Evolutionary conservation across 2,797 vertebrate species (phyloP).

Genomic region (Oophaga sylvatica): DNA sequence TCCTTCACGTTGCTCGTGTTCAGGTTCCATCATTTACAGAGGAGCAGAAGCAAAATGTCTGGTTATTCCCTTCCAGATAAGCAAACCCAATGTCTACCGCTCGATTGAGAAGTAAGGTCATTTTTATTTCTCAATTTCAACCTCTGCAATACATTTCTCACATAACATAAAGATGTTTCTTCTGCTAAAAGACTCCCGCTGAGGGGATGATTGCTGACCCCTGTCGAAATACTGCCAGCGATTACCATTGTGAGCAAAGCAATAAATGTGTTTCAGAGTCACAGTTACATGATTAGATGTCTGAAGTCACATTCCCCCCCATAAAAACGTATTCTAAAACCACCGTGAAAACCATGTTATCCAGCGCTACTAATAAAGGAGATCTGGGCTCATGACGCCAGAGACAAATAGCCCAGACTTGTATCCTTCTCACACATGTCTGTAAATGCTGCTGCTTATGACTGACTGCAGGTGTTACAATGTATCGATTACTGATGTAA

Average conservation of each 20-base stretch:
- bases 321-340: conserved; percentile 19
- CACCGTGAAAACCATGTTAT: background rate
- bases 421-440: background rate
- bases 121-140: conserved; percentile 57
- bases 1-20: conserved; percentile 3
- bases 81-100: conserved; percentile 25
- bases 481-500: too few species aligned
- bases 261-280: conserved; percentile 59
- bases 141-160: conserved; percentile 54
- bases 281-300: conserved; percentile 57
- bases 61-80: conserved; percentile 35
- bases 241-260: conserved; percentile 55
- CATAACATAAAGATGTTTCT: conserved; percentile 60
- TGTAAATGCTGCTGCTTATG: too few species aligned
- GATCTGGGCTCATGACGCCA: background rate
- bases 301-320: conserved; percentile 35
- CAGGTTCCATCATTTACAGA: conserved; percentile 30
- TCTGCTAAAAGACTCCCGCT: conserved; percentile 54
- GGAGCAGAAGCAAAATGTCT: conserved; percentile 36
- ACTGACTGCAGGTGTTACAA: too few species aligned
- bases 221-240: conserved; percentile 49
- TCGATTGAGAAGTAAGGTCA: conserved; percentile 46
- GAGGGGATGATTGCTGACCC: conserved; percentile 55
- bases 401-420: background rate
- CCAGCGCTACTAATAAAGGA: conserved; percentile 18